phyloP scores from a whole-genome alignment of 2,797 vertebrate species.

The Galagoides demidoff region DNA sequence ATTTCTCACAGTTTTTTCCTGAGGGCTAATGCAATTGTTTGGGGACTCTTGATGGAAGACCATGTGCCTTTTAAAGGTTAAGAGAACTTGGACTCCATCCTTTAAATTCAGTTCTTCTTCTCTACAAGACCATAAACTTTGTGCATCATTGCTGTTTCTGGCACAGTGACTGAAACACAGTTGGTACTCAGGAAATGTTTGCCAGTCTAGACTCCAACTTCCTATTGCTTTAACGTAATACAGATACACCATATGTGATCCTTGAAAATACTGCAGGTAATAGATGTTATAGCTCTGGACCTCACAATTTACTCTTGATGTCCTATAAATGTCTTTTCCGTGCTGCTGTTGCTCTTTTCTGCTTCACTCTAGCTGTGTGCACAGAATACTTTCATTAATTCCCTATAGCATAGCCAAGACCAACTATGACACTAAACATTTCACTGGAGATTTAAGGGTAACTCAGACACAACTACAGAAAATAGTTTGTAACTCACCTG shows the following conservation, averaged over 20 bases:
- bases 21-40: neutral
- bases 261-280: neutral
- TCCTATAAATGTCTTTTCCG: neutral
- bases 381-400: neutral
- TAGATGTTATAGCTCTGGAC: too few relatives aligned
- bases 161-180: neutral
- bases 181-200: neutral
- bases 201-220: neutral
- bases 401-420: neutral
- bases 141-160: neutral
- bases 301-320: neutral
- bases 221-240: neutral
- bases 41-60: neutral
- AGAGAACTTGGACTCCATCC: neutral
- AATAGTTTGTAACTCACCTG: neutral
- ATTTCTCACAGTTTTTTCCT: neutral
- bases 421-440: neutral
- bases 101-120: slow-evolving; percentile 22
- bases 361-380: neutral
- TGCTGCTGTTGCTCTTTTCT: neutral
- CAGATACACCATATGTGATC: neutral
- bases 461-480: neutral
- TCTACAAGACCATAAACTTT: neutral
- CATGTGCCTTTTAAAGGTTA: neutral
- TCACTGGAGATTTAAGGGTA: neutral